Evolutionary conservation across 2,113 vertebrate species (phyloP).

Genomic region (Hemiscyllium ocellatum): DNA sequence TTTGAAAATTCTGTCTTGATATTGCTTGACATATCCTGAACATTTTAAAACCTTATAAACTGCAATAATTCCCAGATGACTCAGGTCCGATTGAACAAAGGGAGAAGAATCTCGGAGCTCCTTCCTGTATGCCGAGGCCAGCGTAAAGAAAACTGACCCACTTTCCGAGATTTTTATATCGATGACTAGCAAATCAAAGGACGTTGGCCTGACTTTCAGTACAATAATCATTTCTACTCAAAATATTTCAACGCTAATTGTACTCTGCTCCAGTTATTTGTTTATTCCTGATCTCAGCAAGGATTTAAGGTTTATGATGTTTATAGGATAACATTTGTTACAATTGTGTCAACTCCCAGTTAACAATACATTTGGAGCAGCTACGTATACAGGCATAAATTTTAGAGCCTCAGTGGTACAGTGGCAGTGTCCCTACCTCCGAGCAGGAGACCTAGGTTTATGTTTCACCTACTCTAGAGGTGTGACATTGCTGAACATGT

Average conservation of each 20-base stretch:
- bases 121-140: background rate
- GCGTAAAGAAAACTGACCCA: background rate
- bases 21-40: background rate
- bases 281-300: background rate
- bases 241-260: background rate
- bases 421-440: no score
- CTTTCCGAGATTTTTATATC: background rate
- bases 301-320: background rate
- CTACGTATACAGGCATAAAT: background rate
- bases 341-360: background rate
- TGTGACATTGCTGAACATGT: no score
- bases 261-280: background rate
- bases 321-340: no score
- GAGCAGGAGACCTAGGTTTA: no score
- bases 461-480: no score
- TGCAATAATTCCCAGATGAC: slow-evolving; percentile 19
- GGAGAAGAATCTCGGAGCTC: background rate
- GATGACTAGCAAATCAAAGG: slow-evolving; percentile 22
- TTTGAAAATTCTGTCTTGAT: background rate
- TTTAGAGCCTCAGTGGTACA: background rate
- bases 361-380: background rate
- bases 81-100: slow-evolving; percentile 4
- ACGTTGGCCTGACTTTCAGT: background rate
- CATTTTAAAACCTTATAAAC: background rate
- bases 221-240: background rate